phyloP scores from a whole-genome alignment of 2,113 vertebrate genomes.

The Puntigrus tetrazona region DNA sequence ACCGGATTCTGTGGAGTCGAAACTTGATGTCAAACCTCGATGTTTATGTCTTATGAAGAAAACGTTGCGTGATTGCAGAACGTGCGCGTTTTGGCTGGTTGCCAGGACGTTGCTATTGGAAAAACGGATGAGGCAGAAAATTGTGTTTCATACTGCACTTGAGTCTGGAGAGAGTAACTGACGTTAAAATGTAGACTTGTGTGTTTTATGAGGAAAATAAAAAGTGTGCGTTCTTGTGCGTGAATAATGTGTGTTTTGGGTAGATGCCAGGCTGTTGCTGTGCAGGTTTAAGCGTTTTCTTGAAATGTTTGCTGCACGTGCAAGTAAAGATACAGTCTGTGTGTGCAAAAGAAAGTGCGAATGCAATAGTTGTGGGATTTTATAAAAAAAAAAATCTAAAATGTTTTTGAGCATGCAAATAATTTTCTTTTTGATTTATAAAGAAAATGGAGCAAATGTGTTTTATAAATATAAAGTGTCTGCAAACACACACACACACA shows the following conservation, averaged over 20 bases:
- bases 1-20: not conserved
- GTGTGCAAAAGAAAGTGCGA: not conserved
- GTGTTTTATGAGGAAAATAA: not conserved
- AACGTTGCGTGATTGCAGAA: not conserved
- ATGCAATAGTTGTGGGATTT: no score
- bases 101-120: not conserved
- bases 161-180: not conserved
- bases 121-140: not conserved
- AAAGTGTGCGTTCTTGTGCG: not conserved
- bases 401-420: no score
- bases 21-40: not conserved
- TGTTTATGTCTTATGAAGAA: not conserved
- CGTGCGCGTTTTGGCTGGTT: not conserved
- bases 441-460: no score
- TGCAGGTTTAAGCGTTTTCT: not conserved
- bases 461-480: no score
- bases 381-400: no score
- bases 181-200: not conserved
- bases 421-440: not conserved
- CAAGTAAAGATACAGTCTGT: not conserved
- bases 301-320: not conserved
- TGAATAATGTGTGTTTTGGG: not conserved
- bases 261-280: not conserved
- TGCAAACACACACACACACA: no score
- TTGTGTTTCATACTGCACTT: no score